These are phyloP conservation scores for Delia radicum DNA, from an alignment of 1,140 invertebrate species.

Conservation along the genomic window DNA sequence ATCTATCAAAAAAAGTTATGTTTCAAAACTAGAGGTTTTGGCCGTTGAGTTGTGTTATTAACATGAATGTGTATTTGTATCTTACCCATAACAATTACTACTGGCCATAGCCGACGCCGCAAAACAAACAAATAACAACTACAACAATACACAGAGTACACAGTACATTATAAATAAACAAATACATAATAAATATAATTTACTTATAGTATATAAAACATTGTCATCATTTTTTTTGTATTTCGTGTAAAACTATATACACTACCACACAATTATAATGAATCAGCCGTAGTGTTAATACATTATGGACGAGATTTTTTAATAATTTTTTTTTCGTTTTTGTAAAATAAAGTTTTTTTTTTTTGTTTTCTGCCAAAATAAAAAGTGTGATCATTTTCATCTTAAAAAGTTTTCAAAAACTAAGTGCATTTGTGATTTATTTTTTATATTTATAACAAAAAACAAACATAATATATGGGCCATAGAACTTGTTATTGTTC, in stretches of 20 bases:
- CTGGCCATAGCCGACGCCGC: not conserved
- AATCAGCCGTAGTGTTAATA: not conserved
- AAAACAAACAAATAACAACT: not conserved
- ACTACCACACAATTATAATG: not conserved
- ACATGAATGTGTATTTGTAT: not conserved
- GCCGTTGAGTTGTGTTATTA: no score
- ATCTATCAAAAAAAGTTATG: no score
- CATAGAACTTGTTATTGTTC: not conserved
- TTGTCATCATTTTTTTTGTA: constrained; percentile 1
- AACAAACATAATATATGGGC: not conserved
- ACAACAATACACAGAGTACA: not conserved
- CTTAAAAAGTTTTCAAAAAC: not conserved
- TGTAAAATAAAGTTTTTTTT: not conserved
- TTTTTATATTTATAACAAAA: no score
- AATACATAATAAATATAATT: not conserved
- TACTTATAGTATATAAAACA: not conserved
- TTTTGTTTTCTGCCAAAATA: not conserved
- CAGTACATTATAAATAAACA: not conserved
- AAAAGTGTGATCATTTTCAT: not conserved
- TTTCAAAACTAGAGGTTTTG: no score
- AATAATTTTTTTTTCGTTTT: not conserved
- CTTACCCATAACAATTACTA: not conserved
- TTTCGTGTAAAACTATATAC: not conserved
- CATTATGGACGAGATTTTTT: not conserved
- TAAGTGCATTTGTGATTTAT: not conserved